Percentiles rank a stretch among this genome's conserved stretches.
These are phyloP conservation scores for Trachelus iudaicus DNA, from an alignment of 2,888 invertebrate species.

Conservation along the genomic window DNA sequence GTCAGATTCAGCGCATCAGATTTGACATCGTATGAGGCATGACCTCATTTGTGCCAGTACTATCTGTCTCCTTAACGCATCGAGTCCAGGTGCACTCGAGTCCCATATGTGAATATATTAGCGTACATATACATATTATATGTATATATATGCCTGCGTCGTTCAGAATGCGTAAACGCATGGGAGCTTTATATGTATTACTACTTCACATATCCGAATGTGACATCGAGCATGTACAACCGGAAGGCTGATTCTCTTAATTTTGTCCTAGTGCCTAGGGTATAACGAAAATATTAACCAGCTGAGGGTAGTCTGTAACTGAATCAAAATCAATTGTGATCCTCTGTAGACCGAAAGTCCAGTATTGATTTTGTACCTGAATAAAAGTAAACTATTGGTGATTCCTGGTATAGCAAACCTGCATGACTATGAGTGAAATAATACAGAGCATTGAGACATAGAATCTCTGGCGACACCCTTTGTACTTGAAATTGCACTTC, in stretches of 20 bases:
- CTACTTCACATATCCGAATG: not conserved
- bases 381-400: not conserved
- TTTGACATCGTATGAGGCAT: constrained; percentile 50
- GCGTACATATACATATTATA: not conserved
- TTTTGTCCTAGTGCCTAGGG: not conserved
- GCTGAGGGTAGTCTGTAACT: not conserved
- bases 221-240: not conserved
- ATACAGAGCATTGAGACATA: not conserved
- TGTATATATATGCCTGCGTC: too few relatives aligned
- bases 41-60: constrained; percentile 46
- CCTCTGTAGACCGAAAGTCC: not conserved
- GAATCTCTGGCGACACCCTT: not conserved
- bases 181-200: not conserved
- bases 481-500: not conserved
- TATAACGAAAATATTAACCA: not conserved
- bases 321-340: not conserved
- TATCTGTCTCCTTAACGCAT: constrained; percentile 46
- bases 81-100: not conserved
- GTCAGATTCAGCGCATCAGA: constrained; percentile 50
- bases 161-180: not conserved
- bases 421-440: not conserved
- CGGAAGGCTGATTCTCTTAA: not conserved
- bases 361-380: not conserved
- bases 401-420: not conserved
- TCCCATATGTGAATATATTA: not conserved